These are phyloP conservation scores for Sinocyclocheilus rhinocerous DNA, from an alignment of 2,113 vertebrate species.

Conservation along the genomic window DNA sequence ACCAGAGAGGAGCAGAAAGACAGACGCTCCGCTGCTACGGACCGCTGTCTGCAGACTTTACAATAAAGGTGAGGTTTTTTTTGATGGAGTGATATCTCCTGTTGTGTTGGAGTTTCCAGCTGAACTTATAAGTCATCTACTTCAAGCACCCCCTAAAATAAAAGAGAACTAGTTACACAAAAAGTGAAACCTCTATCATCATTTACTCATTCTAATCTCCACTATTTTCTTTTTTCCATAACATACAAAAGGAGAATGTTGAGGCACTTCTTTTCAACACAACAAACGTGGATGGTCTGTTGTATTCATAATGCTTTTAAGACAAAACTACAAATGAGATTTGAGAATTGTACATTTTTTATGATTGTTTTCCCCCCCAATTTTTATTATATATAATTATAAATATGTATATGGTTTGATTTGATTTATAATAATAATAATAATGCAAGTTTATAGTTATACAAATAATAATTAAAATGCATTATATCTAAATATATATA, in stretches of 20 bases:
- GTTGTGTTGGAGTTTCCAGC: not conserved
- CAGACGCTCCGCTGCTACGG: constrained; percentile 83
- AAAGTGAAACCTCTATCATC: not conserved
- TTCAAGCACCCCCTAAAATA: not conserved
- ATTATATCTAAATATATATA: too few species aligned
- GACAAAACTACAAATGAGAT: not conserved
- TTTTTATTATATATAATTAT: not conserved
- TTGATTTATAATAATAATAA: too few species aligned
- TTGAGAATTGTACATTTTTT: not conserved
- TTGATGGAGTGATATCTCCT: not conserved
- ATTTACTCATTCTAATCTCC: not conserved
- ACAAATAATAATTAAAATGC: too few species aligned
- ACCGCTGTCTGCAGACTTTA: constrained; percentile 86
- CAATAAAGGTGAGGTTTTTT: constrained; percentile 82
- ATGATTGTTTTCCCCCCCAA: too few species aligned
- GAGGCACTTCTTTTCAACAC: not conserved
- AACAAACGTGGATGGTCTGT: not conserved
- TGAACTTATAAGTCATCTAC: not conserved
- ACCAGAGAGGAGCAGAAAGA: constrained; percentile 81
- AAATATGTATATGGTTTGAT: not conserved
- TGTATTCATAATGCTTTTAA: not conserved
- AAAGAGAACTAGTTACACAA: not conserved
- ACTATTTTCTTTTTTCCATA: not conserved
- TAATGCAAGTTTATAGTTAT: too few species aligned
- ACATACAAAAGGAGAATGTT: not conserved